Evolutionary conservation across 2,888 invertebrate genomes (phyloP), one percentile per base, ranked within the genome.

Genomic region (Polymixis lichenea): DNA sequence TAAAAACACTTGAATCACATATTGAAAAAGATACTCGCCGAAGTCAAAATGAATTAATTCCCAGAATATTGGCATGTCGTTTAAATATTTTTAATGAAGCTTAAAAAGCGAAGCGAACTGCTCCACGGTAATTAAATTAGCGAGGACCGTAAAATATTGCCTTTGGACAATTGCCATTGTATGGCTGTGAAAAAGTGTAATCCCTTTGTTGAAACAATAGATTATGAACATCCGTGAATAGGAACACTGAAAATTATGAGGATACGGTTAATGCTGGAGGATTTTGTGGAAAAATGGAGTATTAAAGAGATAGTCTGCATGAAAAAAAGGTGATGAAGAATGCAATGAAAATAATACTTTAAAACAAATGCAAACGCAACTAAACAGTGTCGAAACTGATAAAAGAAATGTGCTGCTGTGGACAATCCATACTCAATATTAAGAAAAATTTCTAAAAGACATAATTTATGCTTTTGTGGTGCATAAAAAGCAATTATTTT

Each of bases 91-190:
- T 75, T 75, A 75, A 84, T 75, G 56, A 84, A 68, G 72, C 56
- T 74, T 72, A 58, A 77, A 81, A 72, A 67, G 46, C 32, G 28
- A 69, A 61, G 13, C 32, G 61, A 66, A 56, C 46, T 56, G 17
- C 62, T 67, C 49, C 67, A 73, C 25, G 58, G 77, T 85, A 73
- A 73, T 83, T 81, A 73, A 80, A 81, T 80, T 60, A 65, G 17
- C 25, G 77, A 51, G 70, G 53, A 32, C 43, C 38, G 60, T 76
- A 82, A 72, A 77, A 69, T 38, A 70, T 71, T 77, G 68, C 25
- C 55, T 72, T 56, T 77, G 7, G 32, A 85, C 77, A 83, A 85
- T 77, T 56, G 58, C 82, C 65, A 85, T 83, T 83, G 78, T 85
- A 64, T 49, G 64, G 19, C 43, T 11, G 19, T 65, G 73, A 78